These are phyloP conservation scores for Onychorhynchus coronatus DNA, from an alignment of 2,113 vertebrate genomes.

Conservation along the genomic window DNA sequence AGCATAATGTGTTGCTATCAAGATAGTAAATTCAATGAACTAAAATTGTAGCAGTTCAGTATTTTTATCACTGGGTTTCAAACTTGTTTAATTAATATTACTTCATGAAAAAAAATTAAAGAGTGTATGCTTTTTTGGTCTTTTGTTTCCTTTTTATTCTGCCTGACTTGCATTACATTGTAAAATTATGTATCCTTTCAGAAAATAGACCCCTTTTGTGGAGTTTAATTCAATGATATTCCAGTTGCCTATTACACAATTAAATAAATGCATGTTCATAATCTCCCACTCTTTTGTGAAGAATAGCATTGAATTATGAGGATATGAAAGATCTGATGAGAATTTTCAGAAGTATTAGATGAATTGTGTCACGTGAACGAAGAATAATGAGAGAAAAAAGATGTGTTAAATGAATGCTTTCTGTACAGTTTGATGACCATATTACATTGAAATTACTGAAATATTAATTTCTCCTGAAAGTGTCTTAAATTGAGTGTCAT, in stretches of 20 bases:
- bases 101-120: not conserved
- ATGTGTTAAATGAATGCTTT: not conserved
- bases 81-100: not conserved
- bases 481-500: not conserved
- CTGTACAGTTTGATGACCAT: not conserved
- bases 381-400: not conserved
- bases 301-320: not conserved
- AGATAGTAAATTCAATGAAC: not conserved
- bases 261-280: not conserved
- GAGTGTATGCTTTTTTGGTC: rapidly evolving
- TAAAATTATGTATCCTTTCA: not conserved
- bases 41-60: not conserved
- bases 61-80: not conserved
- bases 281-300: not conserved
- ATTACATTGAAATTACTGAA: not conserved
- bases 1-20: not conserved
- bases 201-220: not conserved
- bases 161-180: not conserved
- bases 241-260: not conserved
- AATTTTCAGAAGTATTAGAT: not conserved
- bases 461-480: not conserved
- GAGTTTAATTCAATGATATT: not conserved
- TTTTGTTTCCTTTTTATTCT: not conserved
- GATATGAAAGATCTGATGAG: not conserved
- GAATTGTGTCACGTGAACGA: not conserved